These are phyloP conservation scores for Phyto melanocephala DNA, from an alignment of 2,888 invertebrate species.

Conservation along the genomic window DNA sequence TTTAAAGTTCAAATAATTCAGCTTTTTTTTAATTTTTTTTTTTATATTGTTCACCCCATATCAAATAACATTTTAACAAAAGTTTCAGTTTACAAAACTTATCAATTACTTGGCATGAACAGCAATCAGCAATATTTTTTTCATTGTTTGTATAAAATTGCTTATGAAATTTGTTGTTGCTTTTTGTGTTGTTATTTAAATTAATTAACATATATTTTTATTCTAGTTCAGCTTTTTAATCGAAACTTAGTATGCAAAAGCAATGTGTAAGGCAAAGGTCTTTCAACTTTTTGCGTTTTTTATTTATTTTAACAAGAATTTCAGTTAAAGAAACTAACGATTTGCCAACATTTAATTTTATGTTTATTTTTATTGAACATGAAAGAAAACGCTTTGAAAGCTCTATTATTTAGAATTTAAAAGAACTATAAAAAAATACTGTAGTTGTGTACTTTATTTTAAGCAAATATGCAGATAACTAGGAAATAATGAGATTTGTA, in stretches of 20 bases:
- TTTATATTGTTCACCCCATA: not conserved
- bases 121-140: conserved; percentile 26
- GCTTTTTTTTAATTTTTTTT: not conserved
- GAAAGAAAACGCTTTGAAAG: conserved; percentile 24
- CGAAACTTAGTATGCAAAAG: conserved; percentile 11
- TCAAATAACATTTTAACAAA: conserved; percentile 22
- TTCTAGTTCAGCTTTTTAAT: not conserved
- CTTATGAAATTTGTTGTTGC: not conserved
- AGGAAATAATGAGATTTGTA: too few relatives aligned
- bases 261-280: conserved; percentile 9
- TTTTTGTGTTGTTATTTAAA: conserved; percentile 23
- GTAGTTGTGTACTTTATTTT: not conserved
- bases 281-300: conserved; percentile 23
- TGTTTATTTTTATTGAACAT: conserved; percentile 47
- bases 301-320: not conserved
- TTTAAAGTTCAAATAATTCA: conserved; percentile 15
- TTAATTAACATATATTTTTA: conserved; percentile 38
- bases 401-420: not conserved
- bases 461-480: not conserved
- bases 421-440: not conserved
- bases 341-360: conserved; percentile 57
- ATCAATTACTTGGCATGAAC: conserved; percentile 24
- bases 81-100: conserved; percentile 36
- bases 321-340: conserved; percentile 8
- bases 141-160: not conserved